Evolutionary conservation across 2,113 vertebrate genomes (phyloP).

Genomic region (Climacteris rufus): DNA sequence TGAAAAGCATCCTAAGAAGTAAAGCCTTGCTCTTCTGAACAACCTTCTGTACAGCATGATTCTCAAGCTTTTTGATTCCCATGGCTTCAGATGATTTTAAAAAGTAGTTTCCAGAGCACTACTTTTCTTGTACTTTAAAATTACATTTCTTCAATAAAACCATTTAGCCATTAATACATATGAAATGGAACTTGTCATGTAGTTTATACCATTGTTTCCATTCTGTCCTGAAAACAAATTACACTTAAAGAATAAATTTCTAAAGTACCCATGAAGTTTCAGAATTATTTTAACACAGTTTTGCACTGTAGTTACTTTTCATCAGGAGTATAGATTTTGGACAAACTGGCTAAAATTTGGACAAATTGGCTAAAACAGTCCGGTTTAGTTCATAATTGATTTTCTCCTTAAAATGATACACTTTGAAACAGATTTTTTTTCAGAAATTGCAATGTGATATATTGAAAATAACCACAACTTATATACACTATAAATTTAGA

Average conservation of each 20-base stretch:
- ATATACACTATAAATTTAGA: background rate
- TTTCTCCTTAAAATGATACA: background rate
- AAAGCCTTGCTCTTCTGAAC: background rate
- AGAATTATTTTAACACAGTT: background rate
- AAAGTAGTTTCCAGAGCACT: background rate
- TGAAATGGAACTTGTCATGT: background rate
- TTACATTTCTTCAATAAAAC: background rate
- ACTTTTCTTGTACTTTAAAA: background rate
- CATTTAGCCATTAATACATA: background rate
- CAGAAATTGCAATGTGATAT: background rate
- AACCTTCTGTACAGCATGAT: background rate
- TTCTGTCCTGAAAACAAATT: background rate
- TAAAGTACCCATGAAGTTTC: background rate
- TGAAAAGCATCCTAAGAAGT: background rate
- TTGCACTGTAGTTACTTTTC: background rate
- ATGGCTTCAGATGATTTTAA: background rate
- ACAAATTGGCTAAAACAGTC: background rate
- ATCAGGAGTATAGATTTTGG: background rate
- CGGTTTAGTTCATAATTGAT: background rate
- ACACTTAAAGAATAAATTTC: background rate
- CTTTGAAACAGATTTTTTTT: background rate
- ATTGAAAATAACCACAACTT: background rate
- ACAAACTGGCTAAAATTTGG: background rate
- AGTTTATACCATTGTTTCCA: background rate
- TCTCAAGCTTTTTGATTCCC: background rate